These are phyloP conservation scores for Agonopterix subpropinquella DNA, from an alignment of 2,888 invertebrate species.

Conservation along the genomic window DNA sequence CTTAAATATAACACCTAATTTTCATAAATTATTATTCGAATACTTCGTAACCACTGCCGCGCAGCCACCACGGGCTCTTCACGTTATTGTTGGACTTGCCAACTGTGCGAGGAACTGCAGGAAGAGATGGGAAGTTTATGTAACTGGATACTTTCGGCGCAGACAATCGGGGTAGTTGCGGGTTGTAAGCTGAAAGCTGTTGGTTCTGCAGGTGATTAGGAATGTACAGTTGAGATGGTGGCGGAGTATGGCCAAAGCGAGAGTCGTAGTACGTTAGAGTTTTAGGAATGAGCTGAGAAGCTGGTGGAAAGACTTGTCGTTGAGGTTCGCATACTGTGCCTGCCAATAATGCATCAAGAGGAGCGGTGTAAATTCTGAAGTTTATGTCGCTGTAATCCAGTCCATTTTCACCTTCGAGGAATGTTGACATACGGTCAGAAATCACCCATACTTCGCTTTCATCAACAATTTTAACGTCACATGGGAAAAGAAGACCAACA, in stretches of 20 bases:
- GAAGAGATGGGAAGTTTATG: slow-evolving; percentile 28
- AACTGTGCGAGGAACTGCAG: slow-evolving; percentile 10
- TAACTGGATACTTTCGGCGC: slow-evolving; percentile 29
- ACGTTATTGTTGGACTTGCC: slow-evolving; percentile 8
- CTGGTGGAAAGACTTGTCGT: neutral
- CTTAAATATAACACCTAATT: neutral
- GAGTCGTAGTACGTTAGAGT: slow-evolving; percentile 1
- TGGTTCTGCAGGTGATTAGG: slow-evolving; percentile 1
- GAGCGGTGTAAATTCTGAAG: slow-evolving; percentile 84
- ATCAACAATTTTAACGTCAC: slow-evolving; percentile 85
- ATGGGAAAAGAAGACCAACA: slow-evolving; percentile 84
- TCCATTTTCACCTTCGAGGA: slow-evolving; percentile 74
- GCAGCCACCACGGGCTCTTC: slow-evolving; percentile 37
- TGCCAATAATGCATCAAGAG: slow-evolving; percentile 78
- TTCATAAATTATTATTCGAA: slow-evolving; percentile 19
- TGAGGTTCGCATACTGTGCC: slow-evolving; percentile 83
- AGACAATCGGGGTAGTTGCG: slow-evolving; percentile 20
- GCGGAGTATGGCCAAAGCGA: slow-evolving; percentile 1
- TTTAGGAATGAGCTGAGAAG: neutral
- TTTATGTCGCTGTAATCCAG: slow-evolving; percentile 86
- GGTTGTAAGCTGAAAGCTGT: slow-evolving; percentile 8
- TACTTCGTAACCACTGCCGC: slow-evolving; percentile 29
- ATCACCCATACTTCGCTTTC: slow-evolving; percentile 86
- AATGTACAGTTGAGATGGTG: slow-evolving; percentile 13
- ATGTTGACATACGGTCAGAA: slow-evolving; percentile 88